phyloP scores from a whole-genome alignment of 2,888 invertebrate species.

The Trilocha varians region DNA sequence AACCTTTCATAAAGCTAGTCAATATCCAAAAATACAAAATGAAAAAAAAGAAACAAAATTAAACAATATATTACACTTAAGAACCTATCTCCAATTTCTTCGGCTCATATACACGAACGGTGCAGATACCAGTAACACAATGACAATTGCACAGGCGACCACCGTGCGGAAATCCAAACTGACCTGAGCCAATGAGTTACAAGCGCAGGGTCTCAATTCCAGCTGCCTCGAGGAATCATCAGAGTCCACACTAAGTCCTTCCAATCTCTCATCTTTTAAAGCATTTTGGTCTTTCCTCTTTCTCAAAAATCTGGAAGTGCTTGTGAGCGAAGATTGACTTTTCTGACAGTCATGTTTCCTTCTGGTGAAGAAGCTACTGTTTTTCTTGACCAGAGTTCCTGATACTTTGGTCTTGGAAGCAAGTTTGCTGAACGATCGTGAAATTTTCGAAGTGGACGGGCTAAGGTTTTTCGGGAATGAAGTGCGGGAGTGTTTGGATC shows the following conservation, averaged over 20 bases:
- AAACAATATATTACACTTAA: constrained; percentile 26
- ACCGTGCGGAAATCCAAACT: constrained; percentile 18
- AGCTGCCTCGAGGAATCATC: constrained; percentile 1
- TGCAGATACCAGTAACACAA: constrained; percentile 26
- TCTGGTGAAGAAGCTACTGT: background rate
- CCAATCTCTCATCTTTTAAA: background rate
- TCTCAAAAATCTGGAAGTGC: too few relatives aligned
- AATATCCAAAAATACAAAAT: background rate
- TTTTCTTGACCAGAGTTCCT: background rate
- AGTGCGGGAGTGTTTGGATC: background rate
- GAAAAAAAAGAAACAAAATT: constrained; percentile 12
- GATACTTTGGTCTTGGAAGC: background rate
- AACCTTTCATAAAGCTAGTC: background rate
- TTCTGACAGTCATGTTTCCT: background rate
- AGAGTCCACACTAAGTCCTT: background rate
- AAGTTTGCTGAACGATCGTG: background rate
- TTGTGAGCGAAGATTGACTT: constrained; percentile 1
- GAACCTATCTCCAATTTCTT: constrained; percentile 13
- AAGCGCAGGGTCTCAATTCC: constrained; percentile 6
- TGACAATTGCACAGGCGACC: constrained; percentile 24
- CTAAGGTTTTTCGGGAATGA: background rate
- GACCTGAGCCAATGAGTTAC: background rate
- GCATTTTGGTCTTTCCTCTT: background rate
- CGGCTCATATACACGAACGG: constrained; percentile 23
- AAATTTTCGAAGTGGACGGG: background rate